Evolutionary conservation across 2,797 vertebrate genomes (phyloP).

Genomic region (Podarcis lilfordi): DNA sequence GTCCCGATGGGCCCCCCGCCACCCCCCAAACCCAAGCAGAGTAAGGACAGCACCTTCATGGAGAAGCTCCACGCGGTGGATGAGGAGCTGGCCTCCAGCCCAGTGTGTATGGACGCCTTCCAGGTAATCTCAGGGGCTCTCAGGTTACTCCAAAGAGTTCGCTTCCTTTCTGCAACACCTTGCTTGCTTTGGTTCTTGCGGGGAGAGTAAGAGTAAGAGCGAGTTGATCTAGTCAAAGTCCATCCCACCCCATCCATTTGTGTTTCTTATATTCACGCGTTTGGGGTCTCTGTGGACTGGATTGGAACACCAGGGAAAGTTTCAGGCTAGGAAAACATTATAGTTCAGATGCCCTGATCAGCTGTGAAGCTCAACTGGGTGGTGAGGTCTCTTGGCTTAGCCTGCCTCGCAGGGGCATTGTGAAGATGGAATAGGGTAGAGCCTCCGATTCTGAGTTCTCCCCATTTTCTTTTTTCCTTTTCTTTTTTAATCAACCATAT

Average conservation of each 20-base stretch:
- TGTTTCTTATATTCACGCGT: too few relatives aligned
- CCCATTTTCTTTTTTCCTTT: too few relatives aligned
- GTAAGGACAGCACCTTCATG: conserved; percentile 86
- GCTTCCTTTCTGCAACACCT: background rate
- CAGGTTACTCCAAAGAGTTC: too few relatives aligned
- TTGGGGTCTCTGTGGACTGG: background rate
- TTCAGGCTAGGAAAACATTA: background rate
- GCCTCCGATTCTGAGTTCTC: too few relatives aligned
- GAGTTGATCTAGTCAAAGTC: background rate
- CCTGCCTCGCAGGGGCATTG: too few relatives aligned
- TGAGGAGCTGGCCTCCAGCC: conserved; percentile 86
- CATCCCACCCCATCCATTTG: background rate
- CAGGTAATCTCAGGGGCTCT: conserved; percentile 74
- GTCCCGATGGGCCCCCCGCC: conserved; percentile 84
- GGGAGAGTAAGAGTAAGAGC: background rate
- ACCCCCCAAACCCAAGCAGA: conserved; percentile 73
- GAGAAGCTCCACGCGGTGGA: conserved; percentile 93
- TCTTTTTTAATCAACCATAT: too few relatives aligned
- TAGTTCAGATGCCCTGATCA: too few relatives aligned
- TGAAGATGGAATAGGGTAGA: too few relatives aligned
- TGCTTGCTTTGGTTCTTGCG: background rate
- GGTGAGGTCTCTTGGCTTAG: too few relatives aligned
- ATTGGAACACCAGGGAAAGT: background rate
- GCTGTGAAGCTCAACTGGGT: too few relatives aligned
- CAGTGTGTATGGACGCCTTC: conserved; percentile 84